Base-by-base conservation (phyloP, 2,797 vertebrate species). In the Danio kyathit region DNA sequence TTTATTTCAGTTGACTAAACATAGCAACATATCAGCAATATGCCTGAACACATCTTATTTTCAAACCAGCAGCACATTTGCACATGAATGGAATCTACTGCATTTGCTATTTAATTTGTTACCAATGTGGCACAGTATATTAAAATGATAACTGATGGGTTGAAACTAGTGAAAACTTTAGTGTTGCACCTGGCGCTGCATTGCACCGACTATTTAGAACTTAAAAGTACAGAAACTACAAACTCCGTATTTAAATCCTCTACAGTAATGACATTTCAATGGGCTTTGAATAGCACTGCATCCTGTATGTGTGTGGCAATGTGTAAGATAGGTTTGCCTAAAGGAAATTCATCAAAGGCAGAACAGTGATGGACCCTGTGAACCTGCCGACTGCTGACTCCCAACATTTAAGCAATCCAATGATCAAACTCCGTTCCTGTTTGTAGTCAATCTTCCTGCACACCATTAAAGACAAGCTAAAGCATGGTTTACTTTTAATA, bases 281-380 rank as follows among this genome's bases (percentile, higher is more conserved):
- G 13, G 13, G 19, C 13, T 48, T 60, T 38, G 54, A 59, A 21
- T 46, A 44, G 41, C 13, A 7, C 54, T 73, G 54, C 57, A 21
- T 52, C 16, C 52, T 48, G 13, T 6, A 60, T 46, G 71, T 16
- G 38, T 72, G 52, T 10, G 13, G 41, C 74, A 60, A 74, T 59
- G 57, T 12, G 19, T 5, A 59, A 7, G 44, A n/a, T 13, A 73
- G 43, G 17, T 74, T 56, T 74, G 71, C 43, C 43, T n/a, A 17
- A 17, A 74, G 71, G 64, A 76, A 65, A 17, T 76, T 56, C 6
- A 66, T 76, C 61, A 66, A 76, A 65, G 63, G 4, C 57, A 21
- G 17, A 57, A 46, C 40, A 57, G 6, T 3, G 16, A 13, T 41
- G 29, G 59, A 73, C 10, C 44, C 21, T 59, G 41, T 4, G 5